Percentiles rank a stretch among this genome's conserved stretches.
Evolutionary conservation across 1,140 invertebrate genomes (phyloP).

Genomic region (Scaptomyza graminum): DNA sequence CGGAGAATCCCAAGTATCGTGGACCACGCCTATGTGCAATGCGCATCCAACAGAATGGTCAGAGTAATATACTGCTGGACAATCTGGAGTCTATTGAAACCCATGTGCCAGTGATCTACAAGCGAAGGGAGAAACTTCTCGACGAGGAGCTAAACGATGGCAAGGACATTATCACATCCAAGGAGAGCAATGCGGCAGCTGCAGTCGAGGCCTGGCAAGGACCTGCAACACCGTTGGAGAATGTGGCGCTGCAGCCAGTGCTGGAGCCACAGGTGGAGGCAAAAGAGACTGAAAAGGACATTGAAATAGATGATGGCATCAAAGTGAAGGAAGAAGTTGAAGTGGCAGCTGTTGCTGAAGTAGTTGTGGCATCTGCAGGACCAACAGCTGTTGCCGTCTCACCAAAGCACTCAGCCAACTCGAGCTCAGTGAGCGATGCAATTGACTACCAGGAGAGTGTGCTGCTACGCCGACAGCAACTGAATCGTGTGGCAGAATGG

Average conservation of each 20-base stretch:
- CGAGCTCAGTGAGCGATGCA: constrained; percentile 74
- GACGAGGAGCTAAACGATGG: constrained; percentile 82
- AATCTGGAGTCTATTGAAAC: constrained; percentile 88
- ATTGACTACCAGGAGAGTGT: constrained; percentile 82
- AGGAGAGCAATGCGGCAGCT: constrained; percentile 70
- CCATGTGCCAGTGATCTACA: constrained; percentile 88
- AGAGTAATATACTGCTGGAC: constrained; percentile 91
- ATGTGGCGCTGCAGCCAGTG: constrained; percentile 64
- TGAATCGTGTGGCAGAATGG: constrained; percentile 89
- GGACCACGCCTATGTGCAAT: constrained; percentile 90
- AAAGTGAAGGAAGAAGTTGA: not conserved
- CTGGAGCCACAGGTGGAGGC: constrained; percentile 65
- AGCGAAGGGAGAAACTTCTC: constrained; percentile 83
- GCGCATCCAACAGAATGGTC: constrained; percentile 88
- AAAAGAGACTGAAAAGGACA: constrained; percentile 52
- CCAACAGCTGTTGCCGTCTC: constrained; percentile 25
- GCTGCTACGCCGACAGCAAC: constrained; percentile 85
- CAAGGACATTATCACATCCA: constrained; percentile 83
- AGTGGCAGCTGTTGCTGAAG: not conserved
- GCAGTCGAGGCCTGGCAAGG: constrained; percentile 68
- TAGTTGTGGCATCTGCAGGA: not conserved
- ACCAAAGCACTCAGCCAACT: constrained; percentile 74
- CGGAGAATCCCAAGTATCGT: constrained; percentile 82
- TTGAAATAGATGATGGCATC: constrained; percentile 23
- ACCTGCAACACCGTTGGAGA: constrained; percentile 54